These are phyloP conservation scores for Ammospiza caudacuta DNA, from an alignment of 2,113 vertebrate species.

Conservation along the genomic window DNA sequence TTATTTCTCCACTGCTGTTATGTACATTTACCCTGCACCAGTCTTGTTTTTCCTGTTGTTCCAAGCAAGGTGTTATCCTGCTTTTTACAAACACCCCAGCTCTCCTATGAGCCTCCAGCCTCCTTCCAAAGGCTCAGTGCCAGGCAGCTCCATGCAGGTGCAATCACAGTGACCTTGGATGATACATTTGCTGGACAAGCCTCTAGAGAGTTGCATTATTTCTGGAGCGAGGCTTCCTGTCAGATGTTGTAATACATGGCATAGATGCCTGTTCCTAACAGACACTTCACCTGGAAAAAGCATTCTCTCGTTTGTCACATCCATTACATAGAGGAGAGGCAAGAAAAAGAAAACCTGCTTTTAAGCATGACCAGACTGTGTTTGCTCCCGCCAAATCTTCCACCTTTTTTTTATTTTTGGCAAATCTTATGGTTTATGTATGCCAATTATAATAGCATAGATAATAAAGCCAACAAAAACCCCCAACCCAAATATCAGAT, in stretches of 20 bases:
- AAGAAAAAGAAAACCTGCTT: background rate
- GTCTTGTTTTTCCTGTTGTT: background rate
- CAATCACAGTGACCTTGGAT: background rate
- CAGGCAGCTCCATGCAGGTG: background rate
- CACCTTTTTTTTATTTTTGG: background rate
- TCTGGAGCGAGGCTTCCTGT: background rate
- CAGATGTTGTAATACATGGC: constrained; percentile 2
- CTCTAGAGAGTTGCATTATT: constrained; percentile 17
- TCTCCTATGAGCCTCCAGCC: background rate
- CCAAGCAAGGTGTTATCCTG: background rate
- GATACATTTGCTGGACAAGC: constrained; percentile 23
- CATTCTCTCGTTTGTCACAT: background rate
- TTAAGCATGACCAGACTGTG: background rate
- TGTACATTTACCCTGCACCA: background rate
- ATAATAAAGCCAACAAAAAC: background rate
- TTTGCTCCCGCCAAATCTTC: background rate
- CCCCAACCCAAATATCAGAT: background rate
- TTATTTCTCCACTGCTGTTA: background rate
- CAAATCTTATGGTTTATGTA: background rate
- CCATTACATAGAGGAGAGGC: background rate
- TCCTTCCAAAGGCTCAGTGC: background rate
- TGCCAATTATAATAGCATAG: background rate
- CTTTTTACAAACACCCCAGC: background rate
- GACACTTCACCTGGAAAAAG: background rate
- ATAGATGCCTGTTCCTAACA: background rate